phyloP scores from a whole-genome alignment of 2,888 invertebrate genomes.

The Lasioglossum pauxillum region DNA sequence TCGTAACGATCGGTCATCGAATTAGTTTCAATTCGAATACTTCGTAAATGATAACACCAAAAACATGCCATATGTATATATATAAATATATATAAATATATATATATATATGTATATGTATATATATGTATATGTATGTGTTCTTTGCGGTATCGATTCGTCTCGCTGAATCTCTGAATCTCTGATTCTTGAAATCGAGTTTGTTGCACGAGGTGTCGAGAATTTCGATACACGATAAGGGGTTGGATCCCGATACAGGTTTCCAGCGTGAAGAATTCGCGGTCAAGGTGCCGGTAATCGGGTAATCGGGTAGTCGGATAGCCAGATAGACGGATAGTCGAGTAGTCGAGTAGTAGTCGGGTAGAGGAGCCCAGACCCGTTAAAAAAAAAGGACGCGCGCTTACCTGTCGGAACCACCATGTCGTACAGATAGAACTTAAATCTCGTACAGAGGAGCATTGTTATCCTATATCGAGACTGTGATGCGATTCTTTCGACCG shows the following conservation, averaged over 20 bases:
- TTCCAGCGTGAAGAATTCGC: slow-evolving; percentile 14
- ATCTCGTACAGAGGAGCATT: not conserved
- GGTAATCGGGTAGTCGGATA: not conserved
- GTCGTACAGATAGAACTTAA: slow-evolving; percentile 19
- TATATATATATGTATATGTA: not conserved
- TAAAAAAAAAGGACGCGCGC: slow-evolving; percentile 19
- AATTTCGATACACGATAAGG: not conserved
- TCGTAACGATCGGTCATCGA: slow-evolving; percentile 39
- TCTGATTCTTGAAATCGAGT: not conserved
- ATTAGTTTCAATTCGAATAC: slow-evolving; percentile 19
- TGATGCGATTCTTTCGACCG: slow-evolving; percentile 8
- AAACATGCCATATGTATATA: slow-evolving; percentile 39
- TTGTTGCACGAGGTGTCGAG: not conserved
- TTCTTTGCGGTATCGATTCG: not conserved
- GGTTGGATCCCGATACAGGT: not conserved
- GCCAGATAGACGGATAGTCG: not conserved
- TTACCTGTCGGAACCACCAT: slow-evolving; percentile 18
- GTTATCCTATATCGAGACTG: slow-evolving; percentile 4
- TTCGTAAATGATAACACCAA: slow-evolving; percentile 29
- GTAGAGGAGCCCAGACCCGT: not conserved
- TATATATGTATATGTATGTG: not conserved
- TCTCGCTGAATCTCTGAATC: slow-evolving; percentile 30
- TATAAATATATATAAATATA: not conserved
- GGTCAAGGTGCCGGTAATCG: not conserved
- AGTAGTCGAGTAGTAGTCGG: not conserved